Base-by-base conservation (phyloP, 2,797 vertebrate species). In the Pagetopsis macropterus region DNA sequence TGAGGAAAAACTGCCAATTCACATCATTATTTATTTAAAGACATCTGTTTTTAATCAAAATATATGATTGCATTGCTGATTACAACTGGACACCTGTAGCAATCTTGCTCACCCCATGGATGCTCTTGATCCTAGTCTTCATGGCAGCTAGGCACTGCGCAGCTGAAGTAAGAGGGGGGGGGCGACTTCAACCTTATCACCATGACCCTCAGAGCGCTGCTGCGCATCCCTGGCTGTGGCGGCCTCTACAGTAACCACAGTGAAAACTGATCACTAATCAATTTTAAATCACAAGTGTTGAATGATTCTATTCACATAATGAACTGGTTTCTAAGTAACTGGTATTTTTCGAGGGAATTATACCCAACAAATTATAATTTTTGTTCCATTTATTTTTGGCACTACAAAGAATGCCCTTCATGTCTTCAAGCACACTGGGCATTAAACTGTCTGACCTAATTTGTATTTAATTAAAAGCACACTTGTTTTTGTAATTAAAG, bases 131-230 rank as follows among this genome's bases (percentile, higher is more conserved):
- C 23, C 84, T 90, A 76, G 75, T 74, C 43, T 87, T 82, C 74
- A 94, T 87, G 6, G 81, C 77, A 23, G 5, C 70, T 59, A 93
- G 82, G 68, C 85, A 93, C 7, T 94, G 88, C 61, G 94, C 93
- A 3, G 93, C 93, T 3, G 87, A 76, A 44, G 77, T 3, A 3
- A 84, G 88, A 46, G 70, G 21, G 44, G 59, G 23, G 23, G 3
- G 3, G 65, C 43, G 1, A 50, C 19, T 19, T 41, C 44, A 1
- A 21, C 6, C 19, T 61, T 45, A 9, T 41, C 55, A 27, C 4
- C 23, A 9, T 40, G 63, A 59, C 37, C 59, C 52, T 70, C 58
- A 1, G n/a, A 19, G 17, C 13, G 9, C 41, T 12, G 48, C 51
- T 40, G 57, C 19, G n/a, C 1, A 2, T 52, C 45, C 31, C 51